Conservation (phyloP, 2,113 vertebrate species). For the Amazona guildingii region DNA sequence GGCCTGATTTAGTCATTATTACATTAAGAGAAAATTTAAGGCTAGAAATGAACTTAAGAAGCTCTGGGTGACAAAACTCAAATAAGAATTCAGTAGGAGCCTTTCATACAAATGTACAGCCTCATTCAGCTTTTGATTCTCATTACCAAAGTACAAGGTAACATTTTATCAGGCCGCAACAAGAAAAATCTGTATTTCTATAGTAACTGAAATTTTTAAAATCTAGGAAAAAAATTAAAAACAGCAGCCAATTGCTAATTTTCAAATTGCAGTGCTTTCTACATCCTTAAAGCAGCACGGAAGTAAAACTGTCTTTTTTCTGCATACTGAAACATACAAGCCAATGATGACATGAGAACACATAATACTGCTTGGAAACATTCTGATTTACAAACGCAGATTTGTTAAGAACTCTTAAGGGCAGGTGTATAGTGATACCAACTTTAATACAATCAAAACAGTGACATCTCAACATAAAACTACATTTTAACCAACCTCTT, state of each 20-base stretch:
- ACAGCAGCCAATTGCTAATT: background rate
- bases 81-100: background rate
- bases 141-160: background rate
- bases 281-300: background rate
- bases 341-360: background rate
- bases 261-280: background rate
- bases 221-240: background rate
- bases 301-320: background rate
- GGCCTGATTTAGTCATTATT: slow-evolving; percentile 4
- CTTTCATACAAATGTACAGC: background rate
- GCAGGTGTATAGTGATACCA: background rate
- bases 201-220: background rate
- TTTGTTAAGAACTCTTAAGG: background rate
- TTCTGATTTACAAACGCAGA: background rate
- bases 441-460: background rate
- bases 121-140: background rate
- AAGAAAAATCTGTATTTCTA: background rate
- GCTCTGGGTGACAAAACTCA: background rate
- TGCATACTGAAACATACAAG: background rate
- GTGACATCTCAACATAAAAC: background rate
- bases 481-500: background rate
- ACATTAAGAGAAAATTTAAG: slow-evolving; percentile 17
- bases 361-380: background rate
- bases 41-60: background rate
- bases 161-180: background rate